phyloP scores from a whole-genome alignment of 1,140 invertebrate species.

The Lepidostoma basale region DNA sequence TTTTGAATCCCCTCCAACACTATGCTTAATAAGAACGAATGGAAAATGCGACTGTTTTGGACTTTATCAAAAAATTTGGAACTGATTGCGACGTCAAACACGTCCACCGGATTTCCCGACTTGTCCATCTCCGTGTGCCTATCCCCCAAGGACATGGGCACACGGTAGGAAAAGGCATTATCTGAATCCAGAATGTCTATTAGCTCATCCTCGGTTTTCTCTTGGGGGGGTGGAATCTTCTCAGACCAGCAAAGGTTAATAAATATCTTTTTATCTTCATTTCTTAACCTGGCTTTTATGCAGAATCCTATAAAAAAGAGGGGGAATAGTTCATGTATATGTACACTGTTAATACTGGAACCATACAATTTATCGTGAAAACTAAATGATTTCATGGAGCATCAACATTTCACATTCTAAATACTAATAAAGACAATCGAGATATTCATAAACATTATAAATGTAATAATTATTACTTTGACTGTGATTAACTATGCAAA shows the following conservation, averaged over 20 bases:
- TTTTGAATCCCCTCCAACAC: slow-evolving; percentile 75
- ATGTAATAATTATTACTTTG: background rate
- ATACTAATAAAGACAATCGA: background rate
- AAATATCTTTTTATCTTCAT: slow-evolving; percentile 75
- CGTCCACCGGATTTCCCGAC: slow-evolving; percentile 69
- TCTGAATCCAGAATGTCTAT: slow-evolving; percentile 73
- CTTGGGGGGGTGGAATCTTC: slow-evolving; percentile 78
- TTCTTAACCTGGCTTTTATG: slow-evolving; percentile 76
- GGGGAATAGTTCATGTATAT: background rate
- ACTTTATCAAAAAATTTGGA: slow-evolving; percentile 74
- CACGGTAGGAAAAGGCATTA: slow-evolving; percentile 71
- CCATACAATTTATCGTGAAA: background rate
- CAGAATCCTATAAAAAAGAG: slow-evolving; percentile 73
- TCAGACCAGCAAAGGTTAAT: slow-evolving; percentile 79
- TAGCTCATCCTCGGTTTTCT: slow-evolving; percentile 79
- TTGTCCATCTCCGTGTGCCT: slow-evolving; percentile 80
- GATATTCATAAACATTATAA: background rate
- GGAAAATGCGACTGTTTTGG: slow-evolving; percentile 70
- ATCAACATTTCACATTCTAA: background rate
- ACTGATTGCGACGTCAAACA: slow-evolving; percentile 80
- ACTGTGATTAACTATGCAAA: no score
- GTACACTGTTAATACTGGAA: background rate
- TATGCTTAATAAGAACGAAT: slow-evolving; percentile 76
- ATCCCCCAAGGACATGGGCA: slow-evolving; percentile 89
- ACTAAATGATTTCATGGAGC: background rate